Evolutionary conservation across 1,140 invertebrate species (phyloP).

Genomic region (Theocolax elegans): DNA sequence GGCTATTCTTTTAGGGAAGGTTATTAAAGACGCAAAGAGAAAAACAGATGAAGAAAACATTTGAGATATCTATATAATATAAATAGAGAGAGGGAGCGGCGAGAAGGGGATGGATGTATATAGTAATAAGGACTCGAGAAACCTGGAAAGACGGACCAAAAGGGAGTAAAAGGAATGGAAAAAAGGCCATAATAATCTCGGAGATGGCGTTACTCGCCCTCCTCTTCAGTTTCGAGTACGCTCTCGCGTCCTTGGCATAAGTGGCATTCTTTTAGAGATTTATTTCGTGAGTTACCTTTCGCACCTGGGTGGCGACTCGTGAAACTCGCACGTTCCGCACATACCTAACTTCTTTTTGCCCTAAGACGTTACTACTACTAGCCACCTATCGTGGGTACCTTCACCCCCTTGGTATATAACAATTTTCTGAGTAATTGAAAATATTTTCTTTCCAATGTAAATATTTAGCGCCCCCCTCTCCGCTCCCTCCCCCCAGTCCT

Average conservation of each 20-base stretch:
- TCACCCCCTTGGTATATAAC: background rate
- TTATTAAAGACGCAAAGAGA: too few species aligned
- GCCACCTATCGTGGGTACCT: background rate
- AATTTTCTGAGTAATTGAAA: slow-evolving; percentile 21
- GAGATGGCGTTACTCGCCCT: background rate
- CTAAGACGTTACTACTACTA: background rate
- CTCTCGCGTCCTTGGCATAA: background rate
- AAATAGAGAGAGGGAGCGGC: too few species aligned
- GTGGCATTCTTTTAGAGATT: slow-evolving; percentile 54
- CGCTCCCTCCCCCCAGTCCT: too few species aligned
- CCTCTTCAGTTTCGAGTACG: background rate
- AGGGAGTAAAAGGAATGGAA: background rate
- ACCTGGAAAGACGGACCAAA: background rate
- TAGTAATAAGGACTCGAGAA: background rate
- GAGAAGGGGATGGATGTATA: too few species aligned
- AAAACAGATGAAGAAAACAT: too few species aligned
- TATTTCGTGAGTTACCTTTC: slow-evolving; percentile 59
- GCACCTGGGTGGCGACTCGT: slow-evolving; percentile 59
- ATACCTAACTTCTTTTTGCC: slow-evolving; percentile 40
- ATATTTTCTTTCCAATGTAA: too few species aligned
- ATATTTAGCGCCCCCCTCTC: too few species aligned
- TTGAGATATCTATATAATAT: too few species aligned
- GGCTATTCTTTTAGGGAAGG: too few species aligned
- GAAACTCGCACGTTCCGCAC: slow-evolving; percentile 54
- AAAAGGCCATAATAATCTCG: slow-evolving; percentile 11